Evolutionary conservation across 1,140 invertebrate species (phyloP), one percentile per base, ranked within the genome.

Genomic region (Uloborus diversus): DNA sequence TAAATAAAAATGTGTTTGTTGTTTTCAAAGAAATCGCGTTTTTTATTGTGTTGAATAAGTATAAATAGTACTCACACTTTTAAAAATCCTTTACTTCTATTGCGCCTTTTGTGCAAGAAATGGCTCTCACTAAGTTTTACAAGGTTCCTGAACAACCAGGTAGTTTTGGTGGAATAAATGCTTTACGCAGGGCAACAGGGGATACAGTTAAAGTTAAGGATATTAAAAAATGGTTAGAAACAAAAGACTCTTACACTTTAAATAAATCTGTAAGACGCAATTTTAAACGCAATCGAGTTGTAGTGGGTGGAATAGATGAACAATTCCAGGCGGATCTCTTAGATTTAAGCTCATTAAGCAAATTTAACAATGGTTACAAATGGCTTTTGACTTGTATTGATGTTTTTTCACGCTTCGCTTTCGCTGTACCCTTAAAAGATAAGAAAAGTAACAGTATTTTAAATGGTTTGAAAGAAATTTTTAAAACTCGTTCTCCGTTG

Each of bases 161-260:
- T 4, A 68, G 47, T 68, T 68, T 49, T 51, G 65, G 65, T 30
- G 65, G 65, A 51, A 23, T 68, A 2, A 23, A 51, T 27, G 65
- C 65, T 28, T 68, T 68, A 28, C 23, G 30, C 25, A 37, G 65
- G 49, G 65, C 65, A 28, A 25, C 42, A 30, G 17, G 30, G 28
- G 65, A 47, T n/a, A 32, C 32, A 27, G 51, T 71, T 32, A 9
- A 20, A 4, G 17, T 4, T 7, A 56, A 57, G 25, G 68, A 71
- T 5, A 42, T 56, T 57, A 7, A 57, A 17, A 59, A 9, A 42
- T 56, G 20, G 32, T 27, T 71, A n/a, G 28, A 56, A n/a, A n/a
- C n/a, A 57, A n/a, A 23, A 57, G 51, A 71, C n/a, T 27, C 49
- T 1, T 71, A 71, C 51, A 71, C 49, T 25, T 30, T 57, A 5